phyloP scores from a whole-genome alignment of 2,888 invertebrate genomes.

The Diabrotica balteata region DNA sequence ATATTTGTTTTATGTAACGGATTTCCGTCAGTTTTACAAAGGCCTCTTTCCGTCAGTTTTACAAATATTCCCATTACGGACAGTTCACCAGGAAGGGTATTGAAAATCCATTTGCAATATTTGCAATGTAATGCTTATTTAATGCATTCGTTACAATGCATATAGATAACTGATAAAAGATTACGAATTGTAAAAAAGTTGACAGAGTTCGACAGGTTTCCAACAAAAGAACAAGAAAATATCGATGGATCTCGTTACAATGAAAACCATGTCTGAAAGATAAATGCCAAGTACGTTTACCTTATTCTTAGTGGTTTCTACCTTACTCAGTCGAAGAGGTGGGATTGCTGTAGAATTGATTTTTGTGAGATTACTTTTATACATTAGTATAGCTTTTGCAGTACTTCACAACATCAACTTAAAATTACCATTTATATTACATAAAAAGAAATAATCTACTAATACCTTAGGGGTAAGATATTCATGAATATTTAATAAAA shows the following conservation, averaged over 20 bases:
- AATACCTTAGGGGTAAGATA: too few species aligned
- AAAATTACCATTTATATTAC: too few species aligned
- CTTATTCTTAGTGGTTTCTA: constrained; percentile 40
- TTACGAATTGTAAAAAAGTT: constrained; percentile 10
- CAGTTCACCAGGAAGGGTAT: constrained; percentile 1
- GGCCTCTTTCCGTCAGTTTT: too few species aligned
- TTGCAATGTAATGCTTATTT: background rate
- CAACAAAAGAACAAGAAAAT: constrained; percentile 6
- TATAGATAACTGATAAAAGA: constrained; percentile 3
- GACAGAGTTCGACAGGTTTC: constrained; percentile 9
- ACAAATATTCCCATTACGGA: background rate
- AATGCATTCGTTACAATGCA: constrained; percentile 3
- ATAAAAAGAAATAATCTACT: too few species aligned
- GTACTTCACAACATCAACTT: too few species aligned
- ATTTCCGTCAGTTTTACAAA: too few species aligned
- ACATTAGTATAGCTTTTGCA: too few species aligned
- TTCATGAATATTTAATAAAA: too few species aligned
- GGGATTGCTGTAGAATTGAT: background rate
- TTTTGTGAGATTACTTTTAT: too few species aligned
- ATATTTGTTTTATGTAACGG: too few species aligned
- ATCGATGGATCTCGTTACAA: constrained; percentile 17
- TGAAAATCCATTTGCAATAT: background rate
- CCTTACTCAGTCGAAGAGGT: constrained; percentile 25
- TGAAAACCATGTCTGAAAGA: constrained; percentile 19
- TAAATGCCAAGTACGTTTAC: constrained; percentile 35